A percentile compares a stretch with the other conserved stretches of the same genome.
Conservation (phyloP, 2,113 vertebrate species). For the Sinocyclocheilus grahami region DNA sequence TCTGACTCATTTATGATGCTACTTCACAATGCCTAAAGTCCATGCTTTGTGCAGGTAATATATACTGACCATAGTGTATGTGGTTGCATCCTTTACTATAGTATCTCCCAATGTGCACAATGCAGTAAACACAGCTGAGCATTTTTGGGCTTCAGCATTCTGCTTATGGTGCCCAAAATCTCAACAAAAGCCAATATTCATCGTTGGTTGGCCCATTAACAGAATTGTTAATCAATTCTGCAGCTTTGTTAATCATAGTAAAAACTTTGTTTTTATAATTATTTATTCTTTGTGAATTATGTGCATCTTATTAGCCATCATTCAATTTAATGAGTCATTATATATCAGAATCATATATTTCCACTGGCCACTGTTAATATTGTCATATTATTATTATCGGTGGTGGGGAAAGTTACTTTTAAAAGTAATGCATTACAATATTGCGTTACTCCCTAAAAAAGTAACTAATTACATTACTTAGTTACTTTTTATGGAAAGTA, state of each 20-base stretch:
- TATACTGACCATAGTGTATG: neutral
- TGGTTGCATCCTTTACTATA: neutral
- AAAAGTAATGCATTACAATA: no score
- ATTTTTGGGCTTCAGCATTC: neutral
- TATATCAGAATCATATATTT: no score
- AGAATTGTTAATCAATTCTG: no score
- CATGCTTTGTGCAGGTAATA: constrained; percentile 16
- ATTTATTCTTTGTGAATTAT: no score
- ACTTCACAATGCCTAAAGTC: constrained; percentile 19
- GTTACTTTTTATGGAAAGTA: no score
- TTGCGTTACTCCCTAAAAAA: no score
- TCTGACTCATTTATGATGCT: constrained; percentile 59
- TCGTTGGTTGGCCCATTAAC: neutral
- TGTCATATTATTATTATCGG: neutral
- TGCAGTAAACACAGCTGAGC: neutral
- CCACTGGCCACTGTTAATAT: neutral
- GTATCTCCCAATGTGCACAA: neutral
- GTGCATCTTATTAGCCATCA: neutral
- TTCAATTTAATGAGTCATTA: neutral
- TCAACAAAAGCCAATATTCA: neutral
- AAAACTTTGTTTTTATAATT: no score
- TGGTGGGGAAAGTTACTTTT: no score
- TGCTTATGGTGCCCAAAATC: neutral
- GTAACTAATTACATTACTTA: no score
- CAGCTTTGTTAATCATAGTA: neutral